A percentile compares a stretch with the other conserved stretches of the same genome.
Evolutionary conservation across 2,888 invertebrate genomes (phyloP).

Genomic region (Clunio marinus): DNA sequence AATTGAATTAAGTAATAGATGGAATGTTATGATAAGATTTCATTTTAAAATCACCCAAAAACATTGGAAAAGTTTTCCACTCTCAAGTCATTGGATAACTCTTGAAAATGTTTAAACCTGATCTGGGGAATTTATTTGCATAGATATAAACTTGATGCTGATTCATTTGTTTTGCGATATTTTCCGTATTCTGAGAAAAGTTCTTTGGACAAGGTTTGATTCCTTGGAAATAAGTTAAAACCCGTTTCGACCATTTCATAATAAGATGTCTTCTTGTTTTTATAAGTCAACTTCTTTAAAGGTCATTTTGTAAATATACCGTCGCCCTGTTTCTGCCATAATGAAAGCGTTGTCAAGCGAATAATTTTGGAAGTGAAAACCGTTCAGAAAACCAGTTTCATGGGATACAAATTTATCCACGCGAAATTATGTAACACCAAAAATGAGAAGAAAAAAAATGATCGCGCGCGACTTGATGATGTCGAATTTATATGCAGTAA

Average conservation of each 20-base stretch:
- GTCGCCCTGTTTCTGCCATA: too few species aligned
- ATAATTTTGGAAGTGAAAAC: too few species aligned
- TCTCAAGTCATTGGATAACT: too few species aligned
- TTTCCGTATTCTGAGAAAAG: slow-evolving; percentile 28
- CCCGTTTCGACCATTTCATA: background rate
- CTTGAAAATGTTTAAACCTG: too few species aligned
- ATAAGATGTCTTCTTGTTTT: background rate
- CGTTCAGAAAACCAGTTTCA: slow-evolving; percentile 23
- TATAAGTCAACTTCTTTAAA: background rate
- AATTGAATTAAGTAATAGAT: too few species aligned
- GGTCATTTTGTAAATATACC: background rate
- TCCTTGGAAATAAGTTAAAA: background rate
- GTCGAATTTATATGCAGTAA: too few species aligned
- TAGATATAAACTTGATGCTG: background rate
- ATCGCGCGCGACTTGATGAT: too few species aligned
- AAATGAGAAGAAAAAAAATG: background rate
- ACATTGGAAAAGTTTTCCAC: too few species aligned
- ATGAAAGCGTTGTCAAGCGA: too few species aligned
- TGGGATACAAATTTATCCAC: background rate
- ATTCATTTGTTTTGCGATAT: background rate
- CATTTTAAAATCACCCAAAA: too few species aligned
- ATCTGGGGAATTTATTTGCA: too few species aligned
- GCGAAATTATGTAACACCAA: slow-evolving; percentile 11
- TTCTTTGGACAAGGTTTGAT: background rate
- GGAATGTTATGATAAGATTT: too few species aligned